Evolutionary conservation across 2,113 vertebrate species (phyloP).

Genomic region (Malurus melanocephalus): DNA sequence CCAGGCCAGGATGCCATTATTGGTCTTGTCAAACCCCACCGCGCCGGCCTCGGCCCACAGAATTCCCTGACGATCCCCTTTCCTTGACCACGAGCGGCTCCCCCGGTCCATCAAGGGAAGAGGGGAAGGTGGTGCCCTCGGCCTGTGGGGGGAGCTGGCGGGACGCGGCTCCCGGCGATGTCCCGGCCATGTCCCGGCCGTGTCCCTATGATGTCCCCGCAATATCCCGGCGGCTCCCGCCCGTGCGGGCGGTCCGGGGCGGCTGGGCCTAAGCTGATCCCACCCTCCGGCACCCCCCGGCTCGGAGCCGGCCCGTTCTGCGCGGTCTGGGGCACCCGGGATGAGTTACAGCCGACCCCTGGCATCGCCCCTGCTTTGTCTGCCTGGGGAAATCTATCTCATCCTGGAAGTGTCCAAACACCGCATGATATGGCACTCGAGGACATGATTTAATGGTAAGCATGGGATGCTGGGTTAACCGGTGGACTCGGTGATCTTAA

Average conservation of each 20-base stretch:
- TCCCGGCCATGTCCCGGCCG: not conserved
- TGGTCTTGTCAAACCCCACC: not conserved
- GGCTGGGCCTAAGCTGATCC: not conserved
- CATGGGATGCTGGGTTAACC: not conserved
- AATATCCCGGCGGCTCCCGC: not conserved
- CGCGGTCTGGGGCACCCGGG: rapidly evolving
- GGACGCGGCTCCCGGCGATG: not conserved
- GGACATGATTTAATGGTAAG: not conserved
- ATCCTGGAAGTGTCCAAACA: not conserved
- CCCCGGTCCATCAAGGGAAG: not conserved
- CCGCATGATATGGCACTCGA: not conserved
- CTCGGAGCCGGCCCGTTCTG: not conserved
- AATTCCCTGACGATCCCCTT: not conserved
- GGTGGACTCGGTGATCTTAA: not conserved
- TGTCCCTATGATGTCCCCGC: not conserved
- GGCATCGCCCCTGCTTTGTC: too few relatives aligned
- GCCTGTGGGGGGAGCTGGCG: not conserved
- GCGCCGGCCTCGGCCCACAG: not conserved
- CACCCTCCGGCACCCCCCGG: rapidly evolving
- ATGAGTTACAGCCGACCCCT: rapidly evolving
- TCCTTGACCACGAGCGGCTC: not conserved
- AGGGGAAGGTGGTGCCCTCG: not conserved
- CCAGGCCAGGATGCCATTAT: too few relatives aligned
- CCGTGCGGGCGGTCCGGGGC: not conserved
- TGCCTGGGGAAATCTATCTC: not conserved